phyloP scores from a whole-genome alignment of 1,140 invertebrate species.

The Phthorimaea operculella region DNA sequence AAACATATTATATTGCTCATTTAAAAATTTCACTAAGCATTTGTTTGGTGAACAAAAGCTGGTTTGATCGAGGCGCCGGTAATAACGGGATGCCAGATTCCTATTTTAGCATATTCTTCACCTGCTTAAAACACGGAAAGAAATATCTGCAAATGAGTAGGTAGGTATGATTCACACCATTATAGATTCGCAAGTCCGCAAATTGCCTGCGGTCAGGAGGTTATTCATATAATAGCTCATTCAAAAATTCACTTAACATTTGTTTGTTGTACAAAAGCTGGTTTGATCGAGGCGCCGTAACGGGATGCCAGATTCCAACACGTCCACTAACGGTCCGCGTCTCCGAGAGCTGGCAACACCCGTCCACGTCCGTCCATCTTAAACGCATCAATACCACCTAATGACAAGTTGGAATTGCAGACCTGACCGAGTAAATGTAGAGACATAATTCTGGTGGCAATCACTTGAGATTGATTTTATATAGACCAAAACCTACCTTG shows the following conservation, averaged over 20 bases:
- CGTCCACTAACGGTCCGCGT: constrained; percentile 46
- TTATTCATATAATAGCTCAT: constrained; percentile 7
- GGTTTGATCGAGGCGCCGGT: constrained; percentile 14
- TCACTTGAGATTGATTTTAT: too few relatives aligned
- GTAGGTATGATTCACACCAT: too few relatives aligned
- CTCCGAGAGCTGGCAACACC: constrained; percentile 30
- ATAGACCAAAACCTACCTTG: too few relatives aligned
- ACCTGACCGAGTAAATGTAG: too few relatives aligned
- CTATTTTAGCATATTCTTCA: too few relatives aligned
- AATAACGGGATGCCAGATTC: constrained; percentile 48
- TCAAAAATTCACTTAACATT: constrained; percentile 5
- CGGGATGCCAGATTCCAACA: constrained; percentile 42
- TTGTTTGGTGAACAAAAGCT: background rate
- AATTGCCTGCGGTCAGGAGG: constrained; percentile 5
- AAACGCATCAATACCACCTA: constrained; percentile 25
- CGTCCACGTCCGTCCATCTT: constrained; percentile 18
- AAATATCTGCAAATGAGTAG: too few relatives aligned
- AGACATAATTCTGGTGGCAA: too few relatives aligned
- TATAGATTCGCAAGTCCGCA: too few relatives aligned
- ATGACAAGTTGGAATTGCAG: constrained; percentile 11
- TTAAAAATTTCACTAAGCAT: constrained; percentile 4
- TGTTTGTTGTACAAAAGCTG: background rate
- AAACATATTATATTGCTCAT: constrained; percentile 8
- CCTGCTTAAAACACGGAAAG: too few relatives aligned
- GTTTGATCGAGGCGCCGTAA: constrained; percentile 25